Base-by-base conservation (phyloP, 2,888 invertebrate species). In the Rhagonycha lutea region DNA sequence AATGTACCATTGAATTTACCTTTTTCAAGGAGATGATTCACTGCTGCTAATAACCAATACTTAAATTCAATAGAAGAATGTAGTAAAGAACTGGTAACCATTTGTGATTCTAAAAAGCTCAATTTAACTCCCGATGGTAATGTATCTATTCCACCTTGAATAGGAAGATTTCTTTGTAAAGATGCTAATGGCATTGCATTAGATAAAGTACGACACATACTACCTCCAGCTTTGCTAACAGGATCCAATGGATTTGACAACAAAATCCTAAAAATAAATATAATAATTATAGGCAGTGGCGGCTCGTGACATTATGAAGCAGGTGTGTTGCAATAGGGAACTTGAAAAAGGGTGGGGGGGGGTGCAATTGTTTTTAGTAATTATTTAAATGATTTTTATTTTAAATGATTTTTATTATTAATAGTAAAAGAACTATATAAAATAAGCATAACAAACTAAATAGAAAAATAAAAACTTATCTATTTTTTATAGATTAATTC, bases 41-140 rank as follows among this genome's bases (percentile, higher is more conserved):
- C 90, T 0, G 90, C 89, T 60, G 90, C 86, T 0, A 89, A 83
- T 78, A 95, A 85, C 95, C 96, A 96, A 87, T 94, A 93, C 14
- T 91, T 89, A 86, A 95, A 96, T 88, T 96, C 96, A 1, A 89
- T 86, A 0, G 92, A 85, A 4, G 95, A 94, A 10, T 92, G 90
- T 73, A 96, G 89, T 70, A 93, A 92, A 70, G 91, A 89, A 75
- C 94, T 92, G 71, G 93, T 90, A 26, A 93, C 90, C 75, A 95
- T 88, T 85, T 96, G 96, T 80, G 92, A 91, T 86, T 96, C 96
- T 62, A 94, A 88, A 88, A 91, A 92, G 80, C 91, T 91, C 76
- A 91, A 88, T 0, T 89, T 89, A 60, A 91, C 91, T 63, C 89
- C 90, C 10, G 87, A 84, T 28, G 88, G 88, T 68, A 88, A 79